These are phyloP conservation scores for Calidris pugnax DNA, from an alignment of 2,113 vertebrate species.

Conservation along the genomic window DNA sequence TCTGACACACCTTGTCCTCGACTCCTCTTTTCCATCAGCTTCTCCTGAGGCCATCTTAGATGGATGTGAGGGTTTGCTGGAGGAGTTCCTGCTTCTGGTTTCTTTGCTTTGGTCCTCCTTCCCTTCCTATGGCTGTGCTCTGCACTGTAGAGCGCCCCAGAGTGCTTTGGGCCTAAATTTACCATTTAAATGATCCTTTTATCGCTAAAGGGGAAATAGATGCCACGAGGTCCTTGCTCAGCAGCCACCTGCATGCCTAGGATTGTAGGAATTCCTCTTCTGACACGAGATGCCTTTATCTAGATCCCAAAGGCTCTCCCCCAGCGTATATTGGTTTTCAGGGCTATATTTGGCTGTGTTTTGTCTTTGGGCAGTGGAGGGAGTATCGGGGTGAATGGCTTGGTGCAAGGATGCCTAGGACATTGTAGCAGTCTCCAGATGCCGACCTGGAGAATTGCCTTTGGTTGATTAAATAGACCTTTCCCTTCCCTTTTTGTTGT, in stretches of 20 bases:
- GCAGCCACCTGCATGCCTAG: not conserved
- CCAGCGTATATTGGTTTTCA: not conserved
- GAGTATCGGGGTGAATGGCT: not conserved
- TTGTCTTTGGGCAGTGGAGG: not conserved
- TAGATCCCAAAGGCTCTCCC: not conserved
- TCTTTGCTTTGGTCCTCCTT: not conserved
- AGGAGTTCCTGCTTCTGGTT: not conserved
- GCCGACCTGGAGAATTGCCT: not conserved
- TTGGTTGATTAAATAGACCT: not conserved
- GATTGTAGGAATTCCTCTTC: not conserved
- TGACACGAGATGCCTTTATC: not conserved
- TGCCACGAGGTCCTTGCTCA: not conserved
- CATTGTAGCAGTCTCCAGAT: not conserved
- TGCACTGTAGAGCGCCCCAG: not conserved
- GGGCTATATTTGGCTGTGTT: constrained; percentile 15
- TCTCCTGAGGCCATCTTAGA: not conserved
- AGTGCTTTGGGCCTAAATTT: not conserved
- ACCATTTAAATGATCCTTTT: not conserved
- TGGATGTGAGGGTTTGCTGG: not conserved
- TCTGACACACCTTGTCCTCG: rapidly evolving
- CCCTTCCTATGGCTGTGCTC: not conserved
- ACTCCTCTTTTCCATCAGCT: not conserved
- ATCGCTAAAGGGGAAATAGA: not conserved
- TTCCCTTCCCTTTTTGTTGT: not conserved
- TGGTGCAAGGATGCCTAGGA: not conserved